A percentile compares a stretch with the other conserved stretches of the same genome.
phyloP scores from a whole-genome alignment of 2,113 vertebrate species.

The Stegostoma tigrinum region DNA sequence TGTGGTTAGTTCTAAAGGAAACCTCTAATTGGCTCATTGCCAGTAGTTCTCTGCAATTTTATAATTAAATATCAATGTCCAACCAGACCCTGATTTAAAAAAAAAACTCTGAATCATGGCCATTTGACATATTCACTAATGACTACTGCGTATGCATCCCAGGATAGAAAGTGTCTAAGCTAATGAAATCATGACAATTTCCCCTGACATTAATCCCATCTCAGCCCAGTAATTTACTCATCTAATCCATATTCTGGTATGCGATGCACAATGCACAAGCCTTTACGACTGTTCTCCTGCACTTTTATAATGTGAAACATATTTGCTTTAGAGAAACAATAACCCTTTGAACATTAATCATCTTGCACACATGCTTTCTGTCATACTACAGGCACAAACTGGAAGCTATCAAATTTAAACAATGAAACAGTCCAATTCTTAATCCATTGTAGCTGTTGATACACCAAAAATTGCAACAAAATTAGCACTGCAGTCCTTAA shows the following conservation, averaged over 20 bases:
- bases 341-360: constrained; percentile 4
- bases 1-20: background rate
- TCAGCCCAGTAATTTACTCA: background rate
- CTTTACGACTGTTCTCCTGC: background rate
- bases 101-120: background rate
- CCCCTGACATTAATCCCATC: background rate
- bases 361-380: background rate
- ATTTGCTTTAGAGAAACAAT: background rate
- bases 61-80: background rate
- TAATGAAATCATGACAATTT: constrained; percentile 11
- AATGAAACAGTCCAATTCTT: background rate
- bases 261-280: background rate
- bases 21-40: background rate
- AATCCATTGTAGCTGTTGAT: background rate
- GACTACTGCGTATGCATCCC: background rate
- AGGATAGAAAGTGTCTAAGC: background rate
- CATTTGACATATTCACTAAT: background rate
- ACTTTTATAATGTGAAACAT: constrained; percentile 11
- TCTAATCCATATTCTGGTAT: background rate
- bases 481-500: background rate
- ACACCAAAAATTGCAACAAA: background rate
- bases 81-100: background rate
- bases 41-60: background rate
- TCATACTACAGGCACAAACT: background rate
- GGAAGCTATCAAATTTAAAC: background rate